Evolutionary conservation across 2,113 vertebrate genomes (phyloP).

Genomic region (Pipa parva): DNA sequence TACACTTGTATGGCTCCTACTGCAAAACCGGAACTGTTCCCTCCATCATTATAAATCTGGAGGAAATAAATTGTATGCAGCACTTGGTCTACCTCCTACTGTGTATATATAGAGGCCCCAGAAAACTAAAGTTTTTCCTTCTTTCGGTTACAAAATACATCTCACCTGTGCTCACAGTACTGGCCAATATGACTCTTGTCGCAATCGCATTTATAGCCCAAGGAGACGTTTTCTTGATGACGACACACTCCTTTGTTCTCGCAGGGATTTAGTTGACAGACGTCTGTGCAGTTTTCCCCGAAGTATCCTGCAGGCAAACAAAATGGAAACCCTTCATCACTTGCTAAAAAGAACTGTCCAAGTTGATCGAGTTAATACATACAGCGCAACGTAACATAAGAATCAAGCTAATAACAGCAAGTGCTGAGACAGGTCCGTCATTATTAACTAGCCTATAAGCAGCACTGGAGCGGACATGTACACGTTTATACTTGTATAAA

Average conservation of each 20-base stretch:
- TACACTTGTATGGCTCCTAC: no score
- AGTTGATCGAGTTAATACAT: not conserved
- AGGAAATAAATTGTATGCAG: no score
- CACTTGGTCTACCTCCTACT: no score
- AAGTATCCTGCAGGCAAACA: constrained; percentile 74
- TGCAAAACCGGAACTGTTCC: no score
- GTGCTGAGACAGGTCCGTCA: no score
- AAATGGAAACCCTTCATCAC: constrained; percentile 12
- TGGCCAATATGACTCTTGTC: constrained; percentile 84
- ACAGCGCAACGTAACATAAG: not conserved
- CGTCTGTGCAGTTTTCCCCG: constrained; percentile 81
- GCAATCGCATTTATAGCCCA: constrained; percentile 90
- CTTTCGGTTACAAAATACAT: no score
- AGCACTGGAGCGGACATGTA: not conserved
- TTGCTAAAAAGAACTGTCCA: not conserved
- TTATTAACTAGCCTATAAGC: no score
- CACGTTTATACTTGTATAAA: no score
- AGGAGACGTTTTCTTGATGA: constrained; percentile 72
- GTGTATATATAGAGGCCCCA: no score
- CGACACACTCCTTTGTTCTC: constrained; percentile 90
- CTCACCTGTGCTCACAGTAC: constrained; percentile 95
- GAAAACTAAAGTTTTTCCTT: no score
- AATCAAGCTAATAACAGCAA: no score
- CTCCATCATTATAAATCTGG: no score
- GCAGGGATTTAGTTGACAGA: constrained; percentile 90